Evolutionary conservation across 2,888 invertebrate genomes (phyloP).

Genomic region (Drosophila buzzatii): DNA sequence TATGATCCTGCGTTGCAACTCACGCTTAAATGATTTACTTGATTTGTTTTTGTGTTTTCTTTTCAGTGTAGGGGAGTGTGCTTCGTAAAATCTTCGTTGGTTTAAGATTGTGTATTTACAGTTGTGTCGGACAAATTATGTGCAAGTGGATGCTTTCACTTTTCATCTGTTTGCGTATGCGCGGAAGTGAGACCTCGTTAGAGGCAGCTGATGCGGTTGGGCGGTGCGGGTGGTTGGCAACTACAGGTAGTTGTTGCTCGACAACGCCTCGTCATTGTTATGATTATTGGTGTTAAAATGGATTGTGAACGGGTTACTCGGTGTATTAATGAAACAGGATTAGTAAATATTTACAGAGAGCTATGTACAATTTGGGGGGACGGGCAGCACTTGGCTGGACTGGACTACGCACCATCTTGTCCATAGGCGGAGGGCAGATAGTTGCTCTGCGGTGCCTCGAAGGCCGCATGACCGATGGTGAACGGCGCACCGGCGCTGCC

Average conservation of each 20-base stretch:
- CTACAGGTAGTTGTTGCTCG: constrained; percentile 9
- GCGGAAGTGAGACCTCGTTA: constrained; percentile 55
- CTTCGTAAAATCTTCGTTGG: constrained; percentile 2
- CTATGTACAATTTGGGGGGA: constrained; percentile 4
- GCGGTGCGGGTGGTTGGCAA: constrained; percentile 4
- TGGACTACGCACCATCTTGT: constrained; percentile 83
- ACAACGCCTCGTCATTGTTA: constrained; percentile 33
- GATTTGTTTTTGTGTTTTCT: not conserved
- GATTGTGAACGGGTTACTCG: constrained; percentile 16
- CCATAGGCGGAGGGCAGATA: constrained; percentile 83
- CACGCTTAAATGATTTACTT: not conserved
- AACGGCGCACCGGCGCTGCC: constrained; percentile 82
- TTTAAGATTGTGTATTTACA: constrained; percentile 61
- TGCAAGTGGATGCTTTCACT: constrained; percentile 72
- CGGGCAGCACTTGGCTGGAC: not conserved
- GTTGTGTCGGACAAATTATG: constrained; percentile 43
- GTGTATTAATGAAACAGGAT: constrained; percentile 25
- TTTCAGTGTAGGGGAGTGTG: constrained; percentile 9
- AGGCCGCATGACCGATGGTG: constrained; percentile 82
- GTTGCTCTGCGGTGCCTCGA: constrained; percentile 83
- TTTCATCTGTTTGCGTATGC: constrained; percentile 46
- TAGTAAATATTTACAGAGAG: constrained; percentile 35
- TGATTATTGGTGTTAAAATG: constrained; percentile 34
- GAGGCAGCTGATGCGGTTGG: constrained; percentile 17
- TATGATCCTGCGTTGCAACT: not conserved